Percentiles rank a stretch among this genome's conserved stretches.
Evolutionary conservation across 2,888 invertebrate genomes (phyloP).

Genomic region (Digitonthophagus gazella): DNA sequence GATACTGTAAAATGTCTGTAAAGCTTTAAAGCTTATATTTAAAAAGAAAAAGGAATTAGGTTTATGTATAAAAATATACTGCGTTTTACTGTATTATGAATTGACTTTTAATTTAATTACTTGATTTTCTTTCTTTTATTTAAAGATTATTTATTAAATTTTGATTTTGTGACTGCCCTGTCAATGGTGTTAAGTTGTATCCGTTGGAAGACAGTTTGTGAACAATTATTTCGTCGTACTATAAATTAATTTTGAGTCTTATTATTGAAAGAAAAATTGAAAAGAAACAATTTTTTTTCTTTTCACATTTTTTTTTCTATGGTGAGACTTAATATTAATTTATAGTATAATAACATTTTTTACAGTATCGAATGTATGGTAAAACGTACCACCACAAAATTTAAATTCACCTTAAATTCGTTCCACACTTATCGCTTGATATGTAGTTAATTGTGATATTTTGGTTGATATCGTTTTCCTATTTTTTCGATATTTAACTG

Average conservation of each 20-base stretch:
- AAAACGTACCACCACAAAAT: background rate
- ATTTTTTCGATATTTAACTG: background rate
- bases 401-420: background rate
- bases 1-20: background rate
- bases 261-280: no score
- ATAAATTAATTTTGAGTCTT: no score
- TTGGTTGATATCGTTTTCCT: conserved; percentile 16
- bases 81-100: background rate
- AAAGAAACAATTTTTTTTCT: no score
- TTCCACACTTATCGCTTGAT: conserved; percentile 11
- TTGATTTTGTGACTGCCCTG: no score
- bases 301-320: no score
- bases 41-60: background rate
- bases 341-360: no score
- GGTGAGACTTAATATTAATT: no score
- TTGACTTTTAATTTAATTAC: background rate
- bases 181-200: background rate
- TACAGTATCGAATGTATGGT: background rate
- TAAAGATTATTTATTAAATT: no score
- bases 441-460: conserved; percentile 22
- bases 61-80: background rate
- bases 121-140: background rate
- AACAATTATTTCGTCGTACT: background rate
- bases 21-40: background rate
- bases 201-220: background rate